These are phyloP conservation scores for Channa argus DNA, from an alignment of 2,113 vertebrate species.

Conservation along the genomic window DNA sequence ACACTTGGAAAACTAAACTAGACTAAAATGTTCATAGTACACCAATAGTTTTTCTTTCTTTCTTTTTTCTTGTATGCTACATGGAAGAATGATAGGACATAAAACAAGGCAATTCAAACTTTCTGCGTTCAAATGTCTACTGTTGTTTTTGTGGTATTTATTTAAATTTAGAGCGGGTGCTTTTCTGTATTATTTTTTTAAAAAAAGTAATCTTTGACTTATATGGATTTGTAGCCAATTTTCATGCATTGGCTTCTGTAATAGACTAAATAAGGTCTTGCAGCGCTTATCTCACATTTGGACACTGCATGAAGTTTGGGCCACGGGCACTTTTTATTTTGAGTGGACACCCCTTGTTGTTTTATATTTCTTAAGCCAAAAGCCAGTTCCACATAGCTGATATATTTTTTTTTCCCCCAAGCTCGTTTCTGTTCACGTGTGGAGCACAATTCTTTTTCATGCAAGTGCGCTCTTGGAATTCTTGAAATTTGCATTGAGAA, in stretches of 20 bases:
- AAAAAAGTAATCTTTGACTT: too few species aligned
- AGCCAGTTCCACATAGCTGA: conserved; percentile 1
- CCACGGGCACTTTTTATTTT: conserved; percentile 8
- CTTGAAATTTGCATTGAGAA: not conserved
- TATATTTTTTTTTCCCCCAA: conserved; percentile 8
- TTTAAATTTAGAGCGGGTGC: too few species aligned
- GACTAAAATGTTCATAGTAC: too few species aligned
- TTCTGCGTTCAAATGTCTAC: too few species aligned
- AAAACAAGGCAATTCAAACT: too few species aligned
- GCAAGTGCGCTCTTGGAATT: not conserved
- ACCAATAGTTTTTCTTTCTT: too few species aligned
- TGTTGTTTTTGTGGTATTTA: too few species aligned
- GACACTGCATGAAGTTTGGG: conserved; percentile 66
- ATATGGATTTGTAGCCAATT: not conserved
- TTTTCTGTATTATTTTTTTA: too few species aligned
- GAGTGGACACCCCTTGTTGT: not conserved
- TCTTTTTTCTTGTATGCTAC: too few species aligned
- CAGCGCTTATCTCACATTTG: conserved; percentile 25
- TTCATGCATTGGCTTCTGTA: not conserved
- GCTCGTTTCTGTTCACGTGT: conserved; percentile 24
- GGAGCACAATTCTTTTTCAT: conserved; percentile 43
- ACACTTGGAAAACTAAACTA: too few species aligned
- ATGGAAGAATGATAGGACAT: too few species aligned
- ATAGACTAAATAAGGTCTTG: not conserved
- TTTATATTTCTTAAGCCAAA: not conserved